A percentile compares a stretch with the other conserved stretches of the same genome.
Evolutionary conservation across 2,888 invertebrate species (phyloP).

Genomic region (Lapara coniferarum): DNA sequence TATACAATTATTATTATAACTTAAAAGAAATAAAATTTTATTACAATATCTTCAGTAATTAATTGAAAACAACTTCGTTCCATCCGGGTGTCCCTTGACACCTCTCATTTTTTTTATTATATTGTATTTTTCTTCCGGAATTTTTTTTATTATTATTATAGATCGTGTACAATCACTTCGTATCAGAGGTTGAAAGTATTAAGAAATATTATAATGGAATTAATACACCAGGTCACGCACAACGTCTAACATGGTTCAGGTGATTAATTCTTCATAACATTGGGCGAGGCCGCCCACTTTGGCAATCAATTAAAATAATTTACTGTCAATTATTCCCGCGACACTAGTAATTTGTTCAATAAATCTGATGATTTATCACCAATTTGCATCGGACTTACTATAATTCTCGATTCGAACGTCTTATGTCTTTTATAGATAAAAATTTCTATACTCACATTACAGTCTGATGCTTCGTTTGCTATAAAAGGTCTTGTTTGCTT

Average conservation of each 20-base stretch:
- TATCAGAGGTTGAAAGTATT: conserved; percentile 1
- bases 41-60: too few relatives aligned
- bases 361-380: background rate
- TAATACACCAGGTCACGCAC: conserved; percentile 22
- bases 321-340: background rate
- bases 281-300: conserved; percentile 11
- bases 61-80: too few relatives aligned
- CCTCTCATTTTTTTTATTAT: too few relatives aligned
- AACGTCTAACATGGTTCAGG: conserved; percentile 12
- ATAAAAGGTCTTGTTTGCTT: too few relatives aligned
- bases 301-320: conserved; percentile 10
- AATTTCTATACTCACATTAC: too few relatives aligned
- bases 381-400: too few relatives aligned
- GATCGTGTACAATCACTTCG: background rate
- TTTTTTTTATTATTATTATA: background rate
- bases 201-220: conserved; percentile 15
- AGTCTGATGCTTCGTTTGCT: too few relatives aligned
- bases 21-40: too few relatives aligned
- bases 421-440: background rate
- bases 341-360: conserved; percentile 1
- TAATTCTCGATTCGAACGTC: background rate
- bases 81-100: too few relatives aligned
- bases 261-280: conserved; percentile 19
- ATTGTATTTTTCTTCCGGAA: too few relatives aligned
- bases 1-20: too few relatives aligned